A percentile compares a stretch with the other conserved stretches of the same genome.
phyloP scores from a whole-genome alignment of 1,140 invertebrate species.

The Octopus sinensis region DNA sequence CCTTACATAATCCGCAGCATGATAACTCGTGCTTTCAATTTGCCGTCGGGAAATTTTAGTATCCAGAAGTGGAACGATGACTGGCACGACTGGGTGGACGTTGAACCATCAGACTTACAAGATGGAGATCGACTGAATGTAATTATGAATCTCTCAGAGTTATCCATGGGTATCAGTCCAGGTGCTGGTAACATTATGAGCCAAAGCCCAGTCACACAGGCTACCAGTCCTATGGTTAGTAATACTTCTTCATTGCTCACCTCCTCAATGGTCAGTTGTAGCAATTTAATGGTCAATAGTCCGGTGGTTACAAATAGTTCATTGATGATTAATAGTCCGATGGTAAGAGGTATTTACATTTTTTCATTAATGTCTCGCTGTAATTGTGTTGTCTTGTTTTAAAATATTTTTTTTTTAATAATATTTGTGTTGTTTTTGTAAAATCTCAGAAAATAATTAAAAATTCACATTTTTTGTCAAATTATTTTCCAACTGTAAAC shows the following conservation, averaged over 20 bases:
- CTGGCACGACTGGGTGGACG: slow-evolving; percentile 7
- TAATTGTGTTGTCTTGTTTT: too few relatives aligned
- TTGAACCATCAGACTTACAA: not conserved
- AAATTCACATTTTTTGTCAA: too few relatives aligned
- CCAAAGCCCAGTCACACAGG: not conserved
- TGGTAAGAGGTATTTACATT: not conserved
- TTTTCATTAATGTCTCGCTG: too few relatives aligned
- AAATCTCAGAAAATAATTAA: too few relatives aligned
- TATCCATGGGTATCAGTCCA: not conserved
- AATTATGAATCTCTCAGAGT: not conserved
- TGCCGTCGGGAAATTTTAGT: not conserved
- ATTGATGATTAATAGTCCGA: not conserved
- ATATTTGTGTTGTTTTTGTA: too few relatives aligned
- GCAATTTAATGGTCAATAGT: not conserved
- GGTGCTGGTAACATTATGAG: not conserved
- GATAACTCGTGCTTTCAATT: not conserved
- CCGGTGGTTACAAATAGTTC: not conserved
- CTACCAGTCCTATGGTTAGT: not conserved
- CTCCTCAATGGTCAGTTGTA: not conserved
- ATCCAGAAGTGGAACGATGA: slow-evolving; percentile 6
- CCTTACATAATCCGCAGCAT: not conserved
- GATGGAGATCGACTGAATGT: slow-evolving; percentile 7
- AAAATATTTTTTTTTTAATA: too few relatives aligned
- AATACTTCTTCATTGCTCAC: too few relatives aligned
- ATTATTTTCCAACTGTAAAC: too few relatives aligned